Percentiles rank a stretch among this genome's conserved stretches.
Evolutionary conservation across 2,797 vertebrate species (phyloP).

Genomic region (Otolemur crassicaudatus): DNA sequence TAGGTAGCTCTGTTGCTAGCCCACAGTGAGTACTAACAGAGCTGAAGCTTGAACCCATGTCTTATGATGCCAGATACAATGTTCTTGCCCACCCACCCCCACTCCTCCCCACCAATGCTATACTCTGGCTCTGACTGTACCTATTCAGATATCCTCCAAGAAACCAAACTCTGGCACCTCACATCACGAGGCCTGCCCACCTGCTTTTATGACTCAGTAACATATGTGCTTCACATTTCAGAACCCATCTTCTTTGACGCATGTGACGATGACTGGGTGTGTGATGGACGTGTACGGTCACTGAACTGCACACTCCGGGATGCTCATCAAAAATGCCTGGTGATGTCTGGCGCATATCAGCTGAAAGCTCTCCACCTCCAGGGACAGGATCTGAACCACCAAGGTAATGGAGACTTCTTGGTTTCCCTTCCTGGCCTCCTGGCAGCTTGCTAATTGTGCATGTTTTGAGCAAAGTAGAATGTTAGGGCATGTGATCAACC

Average conservation of each 20-base stretch:
- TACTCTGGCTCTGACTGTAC: not conserved
- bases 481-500: not conserved
- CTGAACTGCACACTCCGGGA: constrained; percentile 65
- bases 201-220: not conserved
- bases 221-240: constrained; percentile 29
- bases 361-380: constrained; percentile 79
- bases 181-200: not conserved
- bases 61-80: not conserved
- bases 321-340: constrained; percentile 66
- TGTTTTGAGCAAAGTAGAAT: not conserved
- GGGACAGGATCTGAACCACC: not conserved
- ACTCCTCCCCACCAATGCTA: not conserved
- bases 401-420: constrained; percentile 65
- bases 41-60: not conserved
- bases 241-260: constrained; percentile 41
- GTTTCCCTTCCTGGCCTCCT: not conserved
- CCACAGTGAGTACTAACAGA: not conserved
- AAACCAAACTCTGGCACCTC: not conserved
- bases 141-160: not conserved
- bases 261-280: fast-evolving
- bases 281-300: not conserved
- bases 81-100: not conserved
- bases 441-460: not conserved
- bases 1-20: not conserved
- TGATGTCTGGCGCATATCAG: constrained; percentile 45